These are phyloP conservation scores for Peromyscus aztecus DNA, from an alignment of 2,797 vertebrate genomes.

Conservation along the genomic window DNA sequence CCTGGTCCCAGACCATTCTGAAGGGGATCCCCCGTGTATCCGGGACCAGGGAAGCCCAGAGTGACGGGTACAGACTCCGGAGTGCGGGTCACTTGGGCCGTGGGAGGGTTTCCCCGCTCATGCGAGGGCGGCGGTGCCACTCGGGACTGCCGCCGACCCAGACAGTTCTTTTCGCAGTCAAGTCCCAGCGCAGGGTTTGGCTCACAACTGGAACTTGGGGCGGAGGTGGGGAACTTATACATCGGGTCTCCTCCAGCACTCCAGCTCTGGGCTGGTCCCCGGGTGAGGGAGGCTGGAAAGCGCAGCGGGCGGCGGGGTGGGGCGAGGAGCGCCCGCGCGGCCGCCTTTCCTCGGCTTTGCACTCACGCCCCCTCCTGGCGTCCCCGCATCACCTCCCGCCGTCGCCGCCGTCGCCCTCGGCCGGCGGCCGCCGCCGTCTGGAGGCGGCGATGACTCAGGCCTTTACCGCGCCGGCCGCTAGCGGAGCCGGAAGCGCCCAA, in stretches of 20 bases:
- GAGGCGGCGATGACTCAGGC: conserved; percentile 81
- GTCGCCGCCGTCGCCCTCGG: conserved; percentile 56
- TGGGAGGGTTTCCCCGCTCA: background rate
- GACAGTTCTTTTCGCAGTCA: background rate
- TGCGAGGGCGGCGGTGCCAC: background rate
- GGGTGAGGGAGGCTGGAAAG: background rate
- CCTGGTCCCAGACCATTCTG: background rate
- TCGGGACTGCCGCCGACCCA: background rate
- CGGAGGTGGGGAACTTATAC: background rate
- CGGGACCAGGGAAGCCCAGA: background rate
- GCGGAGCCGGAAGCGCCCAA: background rate
- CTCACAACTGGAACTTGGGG: conserved; percentile 4
- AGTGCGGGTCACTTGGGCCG: background rate
- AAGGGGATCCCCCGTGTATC: background rate
- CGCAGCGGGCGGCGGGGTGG: background rate
- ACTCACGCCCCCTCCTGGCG: conserved; percentile 80
- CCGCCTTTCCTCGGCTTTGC: conserved; percentile 51
- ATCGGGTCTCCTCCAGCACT: background rate
- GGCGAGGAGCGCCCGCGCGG: background rate
- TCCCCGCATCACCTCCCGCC: conserved; percentile 77
- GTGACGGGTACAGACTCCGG: background rate
- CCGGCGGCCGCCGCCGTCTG: conserved; percentile 76
- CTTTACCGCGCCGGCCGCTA: conserved; percentile 52
- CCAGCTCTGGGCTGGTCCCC: background rate
- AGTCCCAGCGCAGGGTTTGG: background rate